Conservation (phyloP, 2,113 vertebrate genomes). For the Neotoma lepida region DNA sequence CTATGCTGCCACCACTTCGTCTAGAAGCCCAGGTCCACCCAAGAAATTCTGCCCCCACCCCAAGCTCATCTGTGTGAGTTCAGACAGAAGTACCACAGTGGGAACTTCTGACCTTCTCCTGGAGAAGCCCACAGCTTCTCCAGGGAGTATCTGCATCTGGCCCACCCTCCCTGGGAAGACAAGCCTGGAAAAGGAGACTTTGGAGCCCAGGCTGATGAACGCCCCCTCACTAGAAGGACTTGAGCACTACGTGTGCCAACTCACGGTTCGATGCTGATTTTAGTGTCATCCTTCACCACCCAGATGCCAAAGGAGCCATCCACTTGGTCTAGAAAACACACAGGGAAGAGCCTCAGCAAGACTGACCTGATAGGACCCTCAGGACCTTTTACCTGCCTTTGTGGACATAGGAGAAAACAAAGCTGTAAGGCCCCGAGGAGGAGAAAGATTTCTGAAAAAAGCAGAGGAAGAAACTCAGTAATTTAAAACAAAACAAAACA, state of each 20-base stretch:
- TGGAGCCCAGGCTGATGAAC: background rate
- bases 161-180: background rate
- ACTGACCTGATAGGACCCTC: rapidly evolving
- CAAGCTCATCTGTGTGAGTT: background rate
- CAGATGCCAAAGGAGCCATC: constrained; percentile 76
- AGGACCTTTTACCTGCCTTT: background rate
- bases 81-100: background rate
- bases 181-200: background rate
- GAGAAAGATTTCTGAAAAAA: background rate
- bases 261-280: constrained; percentile 85
- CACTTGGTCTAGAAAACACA: constrained; percentile 70
- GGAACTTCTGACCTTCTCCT: background rate
- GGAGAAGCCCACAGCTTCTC: background rate
- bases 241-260: constrained; percentile 56
- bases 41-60: background rate
- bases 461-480: background rate
- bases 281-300: constrained; percentile 82
- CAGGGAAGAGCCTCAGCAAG: background rate
- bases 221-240: background rate
- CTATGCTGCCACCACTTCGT: no score
- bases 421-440: background rate
- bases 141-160: background rate
- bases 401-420: background rate
- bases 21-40: background rate
- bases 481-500: background rate